Percentiles rank a stretch among this genome's conserved stretches.
Conservation (phyloP, 2,113 vertebrate species). For the Zapornia atra region DNA sequence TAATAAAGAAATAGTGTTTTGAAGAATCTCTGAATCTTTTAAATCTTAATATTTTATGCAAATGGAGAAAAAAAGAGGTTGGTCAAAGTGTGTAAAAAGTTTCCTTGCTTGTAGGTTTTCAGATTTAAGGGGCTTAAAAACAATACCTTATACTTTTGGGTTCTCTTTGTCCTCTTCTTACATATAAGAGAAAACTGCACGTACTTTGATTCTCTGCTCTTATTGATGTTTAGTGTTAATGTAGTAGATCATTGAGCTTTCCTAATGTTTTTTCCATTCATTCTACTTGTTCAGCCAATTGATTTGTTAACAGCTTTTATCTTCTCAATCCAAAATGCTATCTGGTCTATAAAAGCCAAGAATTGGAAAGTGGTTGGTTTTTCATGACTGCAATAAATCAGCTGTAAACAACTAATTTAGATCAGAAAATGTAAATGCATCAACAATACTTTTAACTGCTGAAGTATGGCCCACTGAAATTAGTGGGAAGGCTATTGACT, state of each 20-base stretch:
- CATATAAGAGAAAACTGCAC: neutral
- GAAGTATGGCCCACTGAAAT: neutral
- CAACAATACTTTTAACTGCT: neutral
- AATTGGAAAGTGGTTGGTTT: neutral
- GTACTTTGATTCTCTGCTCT: neutral
- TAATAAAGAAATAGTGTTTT: neutral
- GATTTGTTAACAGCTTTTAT: slow-evolving; percentile 19
- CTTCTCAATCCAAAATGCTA: neutral
- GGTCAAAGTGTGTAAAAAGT: neutral
- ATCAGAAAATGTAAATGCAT: neutral
- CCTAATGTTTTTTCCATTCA: neutral
- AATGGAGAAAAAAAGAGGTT: neutral
- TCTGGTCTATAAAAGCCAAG: neutral
- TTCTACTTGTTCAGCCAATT: slow-evolving; percentile 2
- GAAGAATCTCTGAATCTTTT: neutral
- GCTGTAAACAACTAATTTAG: neutral
- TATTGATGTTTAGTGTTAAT: neutral
- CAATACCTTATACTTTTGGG: neutral
- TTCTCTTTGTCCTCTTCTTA: neutral
- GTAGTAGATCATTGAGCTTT: neutral
- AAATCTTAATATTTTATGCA: neutral
- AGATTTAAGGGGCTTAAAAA: neutral
- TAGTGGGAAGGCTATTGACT: neutral
- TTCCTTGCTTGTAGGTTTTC: neutral
- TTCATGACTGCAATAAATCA: slow-evolving; percentile 1